Base-by-base conservation (phyloP, 2,113 vertebrate species). In the Rhynchopsitta pachyrhyncha region DNA sequence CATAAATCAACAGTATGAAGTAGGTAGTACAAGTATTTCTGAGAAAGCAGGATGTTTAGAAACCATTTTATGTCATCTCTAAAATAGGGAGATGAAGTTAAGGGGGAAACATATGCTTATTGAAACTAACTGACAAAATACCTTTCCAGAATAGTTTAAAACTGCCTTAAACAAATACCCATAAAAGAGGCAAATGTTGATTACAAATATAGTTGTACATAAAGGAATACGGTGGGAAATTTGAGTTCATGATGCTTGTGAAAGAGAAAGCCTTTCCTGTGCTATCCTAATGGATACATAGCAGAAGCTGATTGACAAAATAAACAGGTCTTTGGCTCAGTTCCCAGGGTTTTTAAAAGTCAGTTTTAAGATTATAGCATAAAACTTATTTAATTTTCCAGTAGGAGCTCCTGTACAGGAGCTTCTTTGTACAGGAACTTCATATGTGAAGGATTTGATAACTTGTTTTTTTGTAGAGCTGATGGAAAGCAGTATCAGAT, bases 151-250 rank as follows among this genome's bases (percentile, higher is more conserved):
- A 17, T 27, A 75, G n/a, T 49, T 78, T n/a, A 70, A 59, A 71
- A 13, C 23, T 73, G 4, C 5, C 37, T 67, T 70, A 50, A 90
- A 60, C 24, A 62, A 55, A 49, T 47, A 13, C 8, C 11, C 3
- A 2, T 84, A 14, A 23, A 62, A 66, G 29, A 86, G 19, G 16
- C 13, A n/a, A 69, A 22, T 28, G 15, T 12, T 60, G 39, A 3
- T 71, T 82, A 14, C 33, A 67, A 31, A 50, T 47, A 13, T 0
- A 0, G n/a, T 57, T 70, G 9, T 46, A 31, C 0, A 0, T 71
- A 14, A 57, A 83, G 55, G 33, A 67, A 49, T 53, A 17, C 4
- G 29, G 9, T 55, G 41, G 39, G 47, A 83, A 79, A 50, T 55
- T 37, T 41, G 63, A 62, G 35, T 63, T 85, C 3, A 15, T 68